Evolutionary conservation across 1,140 invertebrate species (phyloP).

Genomic region (Drosophila santomea): DNA sequence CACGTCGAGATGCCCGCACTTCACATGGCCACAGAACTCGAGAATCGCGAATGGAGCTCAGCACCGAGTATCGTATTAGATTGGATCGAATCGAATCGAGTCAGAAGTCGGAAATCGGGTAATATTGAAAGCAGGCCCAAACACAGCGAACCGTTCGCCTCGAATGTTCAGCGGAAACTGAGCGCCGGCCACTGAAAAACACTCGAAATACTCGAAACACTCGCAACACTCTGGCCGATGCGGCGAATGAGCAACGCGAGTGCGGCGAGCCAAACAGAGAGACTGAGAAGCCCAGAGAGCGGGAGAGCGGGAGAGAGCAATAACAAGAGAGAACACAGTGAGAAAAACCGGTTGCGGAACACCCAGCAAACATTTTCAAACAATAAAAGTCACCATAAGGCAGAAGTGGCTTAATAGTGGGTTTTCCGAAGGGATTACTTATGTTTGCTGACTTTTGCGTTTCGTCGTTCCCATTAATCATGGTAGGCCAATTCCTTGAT

Average conservation of each 20-base stretch:
- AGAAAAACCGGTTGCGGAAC: slow-evolving; percentile 52
- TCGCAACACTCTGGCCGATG: not conserved
- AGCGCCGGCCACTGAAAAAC: slow-evolving; percentile 19
- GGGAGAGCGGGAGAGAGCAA: not conserved
- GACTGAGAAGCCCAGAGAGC: not conserved
- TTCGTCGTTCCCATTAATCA: not conserved
- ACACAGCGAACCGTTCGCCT: slow-evolving; percentile 51
- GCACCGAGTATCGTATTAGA: slow-evolving; percentile 1
- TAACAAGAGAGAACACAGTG: slow-evolving; percentile 24
- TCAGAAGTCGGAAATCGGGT: slow-evolving; percentile 5
- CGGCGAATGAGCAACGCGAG: slow-evolving; percentile 33
- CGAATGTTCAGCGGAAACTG: slow-evolving; percentile 62
- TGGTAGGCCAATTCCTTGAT: not conserved
- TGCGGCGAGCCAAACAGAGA: slow-evolving; percentile 26
- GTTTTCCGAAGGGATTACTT: slow-evolving; percentile 13
- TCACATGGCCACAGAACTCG: slow-evolving; percentile 54
- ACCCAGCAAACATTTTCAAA: slow-evolving; percentile 51
- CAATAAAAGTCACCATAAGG: not conserved
- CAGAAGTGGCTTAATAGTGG: not conserved
- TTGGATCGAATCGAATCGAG: slow-evolving; percentile 1
- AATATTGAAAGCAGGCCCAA: slow-evolving; percentile 16
- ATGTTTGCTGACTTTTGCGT: slow-evolving; percentile 25
- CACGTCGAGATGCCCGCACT: slow-evolving; percentile 33
- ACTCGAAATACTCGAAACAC: too few species aligned
- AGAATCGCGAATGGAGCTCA: slow-evolving; percentile 18